Evolutionary conservation across 2,797 vertebrate species (phyloP).

Genomic region (Microctenopoma lineatum): DNA sequence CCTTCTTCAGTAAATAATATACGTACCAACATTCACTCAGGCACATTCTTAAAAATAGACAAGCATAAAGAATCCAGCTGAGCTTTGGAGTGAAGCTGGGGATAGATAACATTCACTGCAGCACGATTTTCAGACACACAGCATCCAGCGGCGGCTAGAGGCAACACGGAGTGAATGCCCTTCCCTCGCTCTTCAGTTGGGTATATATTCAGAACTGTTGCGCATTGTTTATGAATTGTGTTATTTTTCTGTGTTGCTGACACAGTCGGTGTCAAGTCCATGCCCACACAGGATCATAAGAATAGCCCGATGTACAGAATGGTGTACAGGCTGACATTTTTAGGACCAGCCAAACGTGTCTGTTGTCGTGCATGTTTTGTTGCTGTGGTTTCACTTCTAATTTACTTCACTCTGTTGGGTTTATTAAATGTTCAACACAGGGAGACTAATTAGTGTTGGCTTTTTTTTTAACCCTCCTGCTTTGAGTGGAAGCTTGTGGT

Average conservation of each 20-base stretch:
- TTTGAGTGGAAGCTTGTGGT: slow-evolving; percentile 48
- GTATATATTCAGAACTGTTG: slow-evolving; percentile 19
- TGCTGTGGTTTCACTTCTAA: slow-evolving; percentile 35
- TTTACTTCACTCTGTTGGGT: slow-evolving; percentile 40
- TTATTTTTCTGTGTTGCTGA: background rate
- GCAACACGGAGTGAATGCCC: slow-evolving; percentile 12
- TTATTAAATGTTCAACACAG: slow-evolving; percentile 64
- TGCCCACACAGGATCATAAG: background rate
- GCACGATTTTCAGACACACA: slow-evolving; percentile 41
- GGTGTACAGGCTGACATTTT: slow-evolving; percentile 11
- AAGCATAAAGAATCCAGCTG: slow-evolving; percentile 56
- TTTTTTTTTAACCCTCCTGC: slow-evolving; percentile 33
- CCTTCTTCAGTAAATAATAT: slow-evolving; percentile 24
- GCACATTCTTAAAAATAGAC: slow-evolving; percentile 58
- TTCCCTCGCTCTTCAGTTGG: slow-evolving; percentile 5
- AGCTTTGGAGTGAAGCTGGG: slow-evolving; percentile 47
- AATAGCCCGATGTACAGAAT: slow-evolving; percentile 16
- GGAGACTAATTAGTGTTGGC: slow-evolving; percentile 53
- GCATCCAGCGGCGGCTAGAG: slow-evolving; percentile 6
- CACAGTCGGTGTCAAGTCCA: background rate
- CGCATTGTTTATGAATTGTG: background rate
- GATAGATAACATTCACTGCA: slow-evolving; percentile 60
- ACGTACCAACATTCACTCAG: slow-evolving; percentile 33
- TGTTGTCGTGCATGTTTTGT: slow-evolving; percentile 21
- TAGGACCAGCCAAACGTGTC: slow-evolving; percentile 17